These are phyloP conservation scores for Poeciliopsis prolifica DNA, from an alignment of 2,113 vertebrate species.

Conservation along the genomic window DNA sequence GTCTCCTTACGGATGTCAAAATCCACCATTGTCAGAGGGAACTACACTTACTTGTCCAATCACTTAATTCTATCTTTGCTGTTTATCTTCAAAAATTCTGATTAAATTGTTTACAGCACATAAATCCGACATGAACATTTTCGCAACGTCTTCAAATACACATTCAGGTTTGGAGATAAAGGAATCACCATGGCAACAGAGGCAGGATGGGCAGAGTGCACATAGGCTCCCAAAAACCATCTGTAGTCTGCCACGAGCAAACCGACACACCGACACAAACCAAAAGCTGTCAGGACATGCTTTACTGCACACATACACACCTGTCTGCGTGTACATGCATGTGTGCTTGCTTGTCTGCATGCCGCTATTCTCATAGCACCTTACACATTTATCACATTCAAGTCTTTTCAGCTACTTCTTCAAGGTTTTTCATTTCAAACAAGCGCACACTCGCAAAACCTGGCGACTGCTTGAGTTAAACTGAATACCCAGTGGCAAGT, in stretches of 20 bases:
- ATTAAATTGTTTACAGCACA: conserved; percentile 41
- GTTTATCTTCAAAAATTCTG: not conserved
- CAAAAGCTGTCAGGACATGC: conserved; percentile 2
- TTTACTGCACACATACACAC: conserved; percentile 1
- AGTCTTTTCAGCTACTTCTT: conserved; percentile 8
- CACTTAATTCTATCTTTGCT: not conserved
- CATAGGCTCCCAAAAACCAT: conserved; percentile 55
- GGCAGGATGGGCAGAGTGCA: conserved; percentile 62
- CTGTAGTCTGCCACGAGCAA: conserved; percentile 42
- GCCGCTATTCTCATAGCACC: not conserved
- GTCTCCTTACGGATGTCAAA: conserved; percentile 31
- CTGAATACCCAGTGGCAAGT: conserved; percentile 17
- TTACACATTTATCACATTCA: not conserved
- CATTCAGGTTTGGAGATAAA: conserved; percentile 66
- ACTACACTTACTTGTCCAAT: not conserved
- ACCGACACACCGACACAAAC: conserved; percentile 7
- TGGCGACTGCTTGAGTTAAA: conserved; percentile 12
- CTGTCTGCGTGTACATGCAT: not conserved
- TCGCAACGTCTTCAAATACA: conserved; percentile 50
- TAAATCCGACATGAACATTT: conserved; percentile 45
- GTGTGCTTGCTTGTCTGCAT: not conserved
- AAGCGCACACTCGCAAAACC: not conserved
- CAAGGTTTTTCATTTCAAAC: conserved; percentile 11
- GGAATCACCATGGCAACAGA: conserved; percentile 78
- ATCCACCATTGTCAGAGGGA: conserved; percentile 4